These are phyloP conservation scores for Proales similis DNA, from an alignment of 1,140 invertebrate species.

Conservation along the genomic window DNA sequence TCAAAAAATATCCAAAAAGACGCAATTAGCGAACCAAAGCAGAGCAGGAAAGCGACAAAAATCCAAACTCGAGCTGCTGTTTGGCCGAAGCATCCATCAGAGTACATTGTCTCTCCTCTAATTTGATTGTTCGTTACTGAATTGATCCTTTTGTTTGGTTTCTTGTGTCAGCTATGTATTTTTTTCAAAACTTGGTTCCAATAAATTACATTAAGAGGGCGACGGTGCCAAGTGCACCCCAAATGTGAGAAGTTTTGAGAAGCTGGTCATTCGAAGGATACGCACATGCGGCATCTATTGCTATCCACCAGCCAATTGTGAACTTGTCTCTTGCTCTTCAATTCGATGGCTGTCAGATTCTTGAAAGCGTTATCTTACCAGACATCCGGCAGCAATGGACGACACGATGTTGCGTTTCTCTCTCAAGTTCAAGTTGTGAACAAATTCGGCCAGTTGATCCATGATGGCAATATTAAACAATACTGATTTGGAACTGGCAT, in stretches of 20 bases:
- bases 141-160: conserved; percentile 23
- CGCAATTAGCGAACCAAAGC: conserved; percentile 33
- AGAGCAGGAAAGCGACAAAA: conserved; percentile 21
- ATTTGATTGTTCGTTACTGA: conserved; percentile 34
- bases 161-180: neutral
- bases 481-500: neutral
- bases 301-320: conserved; percentile 92
- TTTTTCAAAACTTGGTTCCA: neutral
- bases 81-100: conserved; percentile 19
- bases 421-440: conserved; percentile 28
- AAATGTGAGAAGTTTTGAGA: conserved; percentile 74
- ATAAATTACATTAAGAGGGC: conserved; percentile 75
- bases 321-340: conserved; percentile 61
- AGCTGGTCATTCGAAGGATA: conserved; percentile 63
- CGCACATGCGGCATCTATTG: conserved; percentile 81
- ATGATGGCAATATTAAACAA: neutral
- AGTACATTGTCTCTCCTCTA: conserved; percentile 34
- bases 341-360: neutral
- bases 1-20: conserved; percentile 38
- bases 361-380: conserved; percentile 6
- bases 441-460: conserved; percentile 34
- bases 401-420: conserved; percentile 33
- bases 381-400: conserved; percentile 10
- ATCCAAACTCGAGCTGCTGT: conserved; percentile 25
- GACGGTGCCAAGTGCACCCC: conserved; percentile 83